These are phyloP conservation scores for Deroplatys truncata DNA, from an alignment of 2,888 invertebrate species.

Conservation along the genomic window DNA sequence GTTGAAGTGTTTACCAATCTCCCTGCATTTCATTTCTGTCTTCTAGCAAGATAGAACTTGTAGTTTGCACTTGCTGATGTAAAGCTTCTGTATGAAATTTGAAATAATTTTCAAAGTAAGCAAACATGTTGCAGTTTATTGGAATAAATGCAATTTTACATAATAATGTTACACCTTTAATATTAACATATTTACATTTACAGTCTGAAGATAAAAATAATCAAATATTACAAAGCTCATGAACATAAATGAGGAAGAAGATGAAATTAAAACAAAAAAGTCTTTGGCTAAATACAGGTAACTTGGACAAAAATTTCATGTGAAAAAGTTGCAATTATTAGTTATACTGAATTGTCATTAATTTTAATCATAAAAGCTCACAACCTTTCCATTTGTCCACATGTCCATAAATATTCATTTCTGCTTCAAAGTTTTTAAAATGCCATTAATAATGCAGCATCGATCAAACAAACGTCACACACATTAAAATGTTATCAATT, in stretches of 20 bases:
- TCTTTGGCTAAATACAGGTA: neutral
- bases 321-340: neutral
- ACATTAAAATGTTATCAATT: neutral
- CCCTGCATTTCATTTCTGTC: too few species aligned
- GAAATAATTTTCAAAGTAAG: neutral
- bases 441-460: neutral
- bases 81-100: too few species aligned
- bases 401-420: neutral
- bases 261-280: neutral
- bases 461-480: neutral
- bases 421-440: neutral
- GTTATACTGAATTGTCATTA: neutral
- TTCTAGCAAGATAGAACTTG: too few species aligned
- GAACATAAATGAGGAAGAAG: neutral
- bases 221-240: neutral
- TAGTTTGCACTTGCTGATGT: too few species aligned
- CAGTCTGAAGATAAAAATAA: neutral
- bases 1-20: too few species aligned
- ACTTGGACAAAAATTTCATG: neutral
- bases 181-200: neutral
- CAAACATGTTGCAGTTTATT: neutral
- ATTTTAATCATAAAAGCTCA: neutral
- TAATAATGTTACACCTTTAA: neutral
- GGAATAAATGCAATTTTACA: neutral
- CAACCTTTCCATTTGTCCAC: neutral